Evolutionary conservation across 2,797 vertebrate genomes (phyloP).

Genomic region (Amblyopsis hoosieri): DNA sequence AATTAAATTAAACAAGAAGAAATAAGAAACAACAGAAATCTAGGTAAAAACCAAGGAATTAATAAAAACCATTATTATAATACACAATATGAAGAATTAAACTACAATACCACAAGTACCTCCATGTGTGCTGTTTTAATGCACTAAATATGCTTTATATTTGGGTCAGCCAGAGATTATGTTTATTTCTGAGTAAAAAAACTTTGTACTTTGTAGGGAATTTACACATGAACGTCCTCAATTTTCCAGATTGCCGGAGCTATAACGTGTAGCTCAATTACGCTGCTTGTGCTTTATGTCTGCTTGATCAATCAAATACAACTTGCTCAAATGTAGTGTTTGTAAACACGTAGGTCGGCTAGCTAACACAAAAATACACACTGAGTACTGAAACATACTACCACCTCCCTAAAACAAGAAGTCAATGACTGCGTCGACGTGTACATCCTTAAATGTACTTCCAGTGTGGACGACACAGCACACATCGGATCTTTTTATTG

Average conservation of each 20-base stretch:
- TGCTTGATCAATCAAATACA: constrained; percentile 63
- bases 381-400: not conserved
- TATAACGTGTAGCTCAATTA: constrained; percentile 56
- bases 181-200: constrained; percentile 39
- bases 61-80: no score
- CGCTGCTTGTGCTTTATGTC: constrained; percentile 37
- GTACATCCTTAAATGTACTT: constrained; percentile 14
- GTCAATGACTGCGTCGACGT: constrained; percentile 33
- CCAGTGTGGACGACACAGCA: not conserved
- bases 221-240: constrained; percentile 57
- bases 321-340: constrained; percentile 44
- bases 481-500: not conserved
- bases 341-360: constrained; percentile 30
- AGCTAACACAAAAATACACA: constrained; percentile 3
- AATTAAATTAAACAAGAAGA: no score
- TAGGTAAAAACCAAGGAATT: no score
- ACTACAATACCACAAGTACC: not conserved
- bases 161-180: constrained; percentile 18
- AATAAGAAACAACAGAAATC: no score
- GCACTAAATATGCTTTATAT: constrained; percentile 41
- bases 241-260: constrained; percentile 57
- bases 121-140: constrained; percentile 12
- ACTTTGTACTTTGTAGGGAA: constrained; percentile 65
- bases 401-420: not conserved
- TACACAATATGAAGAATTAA: no score